Conservation (phyloP, 2,797 vertebrate genomes). For the Eulemur albifrons region DNA sequence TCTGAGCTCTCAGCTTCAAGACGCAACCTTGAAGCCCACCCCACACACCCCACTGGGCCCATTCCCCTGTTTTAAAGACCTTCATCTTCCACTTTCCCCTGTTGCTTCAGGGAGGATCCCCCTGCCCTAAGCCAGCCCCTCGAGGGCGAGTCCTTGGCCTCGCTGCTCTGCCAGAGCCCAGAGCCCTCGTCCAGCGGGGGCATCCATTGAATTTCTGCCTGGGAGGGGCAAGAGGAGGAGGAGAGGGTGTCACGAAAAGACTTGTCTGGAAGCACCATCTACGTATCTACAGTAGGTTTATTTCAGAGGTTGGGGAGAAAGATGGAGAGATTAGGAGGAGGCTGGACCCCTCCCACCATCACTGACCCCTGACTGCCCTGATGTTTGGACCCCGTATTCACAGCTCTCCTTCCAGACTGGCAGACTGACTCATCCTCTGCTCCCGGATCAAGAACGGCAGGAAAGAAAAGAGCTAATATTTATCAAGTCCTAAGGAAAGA, state of each 20-base stretch:
- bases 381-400: not conserved
- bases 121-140: not conserved
- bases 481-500: not conserved
- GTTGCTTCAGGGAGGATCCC: not conserved
- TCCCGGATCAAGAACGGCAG: not conserved
- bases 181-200: not conserved
- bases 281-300: not conserved
- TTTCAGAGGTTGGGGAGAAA: not conserved
- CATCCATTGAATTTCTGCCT: not conserved
- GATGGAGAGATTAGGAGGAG: not conserved
- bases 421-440: not conserved
- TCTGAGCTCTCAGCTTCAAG: not conserved
- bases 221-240: not conserved
- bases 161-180: too few species aligned
- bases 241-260: not conserved
- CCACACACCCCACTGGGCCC: not conserved
- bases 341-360: not conserved
- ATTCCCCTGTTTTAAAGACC: not conserved
- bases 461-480: not conserved
- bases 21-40: not conserved
- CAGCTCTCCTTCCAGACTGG: not conserved
- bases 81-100: too few species aligned
- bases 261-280: not conserved
- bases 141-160: not conserved
- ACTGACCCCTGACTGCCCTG: not conserved